Percentiles rank a stretch among this genome's conserved stretches.
Conservation (phyloP, 2,888 invertebrate species). For the Nemotelus nigrinus region DNA sequence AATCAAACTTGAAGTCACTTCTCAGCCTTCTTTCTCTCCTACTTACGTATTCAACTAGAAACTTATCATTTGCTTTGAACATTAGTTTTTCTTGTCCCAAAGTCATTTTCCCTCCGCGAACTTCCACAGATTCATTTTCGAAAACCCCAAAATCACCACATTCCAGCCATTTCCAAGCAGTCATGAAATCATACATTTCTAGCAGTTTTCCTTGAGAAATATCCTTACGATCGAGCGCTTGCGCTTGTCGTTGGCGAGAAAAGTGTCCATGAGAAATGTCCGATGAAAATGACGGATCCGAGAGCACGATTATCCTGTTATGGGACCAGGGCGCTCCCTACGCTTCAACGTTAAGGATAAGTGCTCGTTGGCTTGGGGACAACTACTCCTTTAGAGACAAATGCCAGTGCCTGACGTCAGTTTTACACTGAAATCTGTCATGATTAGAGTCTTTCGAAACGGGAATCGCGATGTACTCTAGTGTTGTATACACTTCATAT, state of each 20-base stretch:
- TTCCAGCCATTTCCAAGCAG: too few relatives aligned
- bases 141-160: too few relatives aligned
- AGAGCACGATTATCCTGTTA: conserved; percentile 42
- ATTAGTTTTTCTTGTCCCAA: too few relatives aligned
- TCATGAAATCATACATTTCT: background rate
- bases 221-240: background rate
- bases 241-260: background rate
- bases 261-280: background rate
- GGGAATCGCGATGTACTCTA: conserved; percentile 29
- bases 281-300: background rate
- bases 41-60: too few relatives aligned
- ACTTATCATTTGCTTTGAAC: too few relatives aligned
- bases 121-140: too few relatives aligned
- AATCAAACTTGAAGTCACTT: too few relatives aligned
- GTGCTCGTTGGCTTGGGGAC: conserved; percentile 27
- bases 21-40: too few relatives aligned
- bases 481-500: background rate
- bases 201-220: conserved; percentile 10
- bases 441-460: conserved; percentile 59
- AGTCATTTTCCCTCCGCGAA: too few relatives aligned
- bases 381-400: conserved; percentile 46
- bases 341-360: conserved; percentile 43
- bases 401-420: conserved; percentile 59
- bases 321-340: conserved; percentile 45
- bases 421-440: conserved; percentile 65